Base-by-base conservation (phyloP, 2,797 vertebrate genomes). In the Brachyalestes nurse region DNA sequence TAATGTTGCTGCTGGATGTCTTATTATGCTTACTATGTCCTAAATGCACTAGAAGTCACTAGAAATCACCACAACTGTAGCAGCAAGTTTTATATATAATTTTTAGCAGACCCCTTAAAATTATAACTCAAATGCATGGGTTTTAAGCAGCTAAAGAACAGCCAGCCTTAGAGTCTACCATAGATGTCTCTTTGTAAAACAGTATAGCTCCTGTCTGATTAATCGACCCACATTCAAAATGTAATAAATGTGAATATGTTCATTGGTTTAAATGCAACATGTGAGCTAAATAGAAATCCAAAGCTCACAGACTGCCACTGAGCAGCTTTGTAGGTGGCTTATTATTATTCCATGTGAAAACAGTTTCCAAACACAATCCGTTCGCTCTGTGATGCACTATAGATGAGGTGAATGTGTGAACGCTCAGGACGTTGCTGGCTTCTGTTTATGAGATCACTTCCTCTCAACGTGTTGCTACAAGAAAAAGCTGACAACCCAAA, bases 401-500 rank as follows among this genome's bases (percentile, higher is more conserved):
- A 71, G 65, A 73, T 84, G 78, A 69, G n/a, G 60, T 71, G 42
- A 25, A n/a, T 65, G 72, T 82, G 81, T 75, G 70, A 81, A 77
- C 75, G 65, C 62, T 79, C 45, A 64, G 61, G 64, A 80, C 84
- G 80, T 72, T 14, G 78, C 86, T 86, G 83, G 66, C 71, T 82
- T 45, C 84, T 74, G 75, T 76, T 78, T 66, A 77, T 82, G 66
- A 87, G 87, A 70, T 64, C 73, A 86, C 85, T 83, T 87, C 72
- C 82, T 67, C 57, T 85, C 79, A 86, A 77, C 34, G 13, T 71
- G 55, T 73, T 82, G 72, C 60, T 61, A 34, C 74, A 78, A 47
- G 69, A 62, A 72, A 57, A 40, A 72, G 70, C 69, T 78, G 66
- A 66, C 23, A 69, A 40, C 28, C 21, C 21, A 2, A 21, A 61